Evolutionary conservation across 2,113 vertebrate genomes (phyloP), one percentile per base, ranked within the genome.

Genomic region (Cercopithecus mona): DNA sequence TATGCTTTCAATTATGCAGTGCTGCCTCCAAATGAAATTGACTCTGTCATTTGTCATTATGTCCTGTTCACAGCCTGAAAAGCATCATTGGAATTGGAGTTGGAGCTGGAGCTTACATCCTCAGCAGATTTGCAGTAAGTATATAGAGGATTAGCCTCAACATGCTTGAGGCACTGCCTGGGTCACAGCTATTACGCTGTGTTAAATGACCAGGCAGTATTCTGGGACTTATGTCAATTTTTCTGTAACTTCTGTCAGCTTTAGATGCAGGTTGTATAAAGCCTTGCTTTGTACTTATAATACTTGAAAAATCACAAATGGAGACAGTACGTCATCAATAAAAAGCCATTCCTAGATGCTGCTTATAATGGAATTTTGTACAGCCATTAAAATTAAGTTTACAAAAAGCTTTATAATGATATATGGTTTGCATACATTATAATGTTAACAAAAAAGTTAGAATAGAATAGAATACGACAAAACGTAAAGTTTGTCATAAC

Each of bases 101-200:
- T 92, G 99, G 99, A 98, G 99, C 99, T 66, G 99, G 99, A 2
- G 99, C 99, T 73, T 99, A 99, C 82, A 93, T 99, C 98, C 99
- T 99, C 96, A 99, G 99, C 98, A 99, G 97, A 96, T 99, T 99
- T 98, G 99, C 99, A 52, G 99, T 99, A 98, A 99, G 99, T 99
- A 97, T 92, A 17, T 20, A 50, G 61, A 91, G 3, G 79, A 75
- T 88, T 96, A 61, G 17, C 93, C 81, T 86, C 17, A 25, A 23
- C 22, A 38, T 55, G 70, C 38, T 80, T 68, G 64, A 93, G 59
- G 14, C n/a, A 32, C 45, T 79, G 59, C 55, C 45, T 73, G 38
- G 17, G 40, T 94, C 94, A 70, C 43, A 82, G 84, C 52, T 30
- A 4, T 91, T 92, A 70, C n/a, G 20, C 92, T 86, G 8, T 78